phyloP scores from a whole-genome alignment of 1,140 invertebrate genomes.

The Hesperophylax magnus region DNA sequence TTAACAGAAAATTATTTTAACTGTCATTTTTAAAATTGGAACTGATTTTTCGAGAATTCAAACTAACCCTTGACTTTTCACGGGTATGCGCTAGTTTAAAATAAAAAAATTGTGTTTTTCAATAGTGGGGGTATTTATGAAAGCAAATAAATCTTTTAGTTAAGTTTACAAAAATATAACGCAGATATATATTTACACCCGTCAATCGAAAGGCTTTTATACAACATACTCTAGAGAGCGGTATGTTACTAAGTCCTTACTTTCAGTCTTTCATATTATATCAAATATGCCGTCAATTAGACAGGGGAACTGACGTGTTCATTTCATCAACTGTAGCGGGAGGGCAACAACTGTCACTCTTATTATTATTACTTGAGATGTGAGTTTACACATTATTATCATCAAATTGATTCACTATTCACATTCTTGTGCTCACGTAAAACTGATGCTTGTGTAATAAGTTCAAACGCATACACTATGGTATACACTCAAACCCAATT shows the following conservation, averaged over 20 bases:
- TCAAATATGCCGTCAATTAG: constrained; percentile 21
- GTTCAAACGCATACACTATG: too few species aligned
- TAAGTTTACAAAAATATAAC: constrained; percentile 20
- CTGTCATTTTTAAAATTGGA: too few species aligned
- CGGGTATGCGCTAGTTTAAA: too few species aligned
- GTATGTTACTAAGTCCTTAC: constrained; percentile 31
- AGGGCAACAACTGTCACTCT: neutral
- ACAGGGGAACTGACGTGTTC: neutral
- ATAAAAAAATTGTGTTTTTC: neutral
- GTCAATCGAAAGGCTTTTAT: constrained; percentile 43
- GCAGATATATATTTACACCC: constrained; percentile 38
- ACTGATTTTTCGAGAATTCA: too few species aligned
- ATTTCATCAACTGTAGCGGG: constrained; percentile 2
- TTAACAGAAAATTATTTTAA: too few species aligned
- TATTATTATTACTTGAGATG: too few species aligned
- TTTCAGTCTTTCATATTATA: constrained; percentile 42
- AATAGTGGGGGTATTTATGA: neutral
- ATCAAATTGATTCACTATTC: too few species aligned
- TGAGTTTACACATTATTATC: too few species aligned
- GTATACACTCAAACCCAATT: too few species aligned
- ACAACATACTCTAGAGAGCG: constrained; percentile 26
- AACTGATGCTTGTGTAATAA: too few species aligned
- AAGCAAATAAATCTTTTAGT: neutral
- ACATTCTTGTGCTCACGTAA: too few species aligned
- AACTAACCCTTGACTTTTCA: too few species aligned